Percentiles rank a stretch among this genome's conserved stretches.
These are phyloP conservation scores for Drosophila borborema DNA, from an alignment of 2,888 invertebrate genomes.

Conservation along the genomic window DNA sequence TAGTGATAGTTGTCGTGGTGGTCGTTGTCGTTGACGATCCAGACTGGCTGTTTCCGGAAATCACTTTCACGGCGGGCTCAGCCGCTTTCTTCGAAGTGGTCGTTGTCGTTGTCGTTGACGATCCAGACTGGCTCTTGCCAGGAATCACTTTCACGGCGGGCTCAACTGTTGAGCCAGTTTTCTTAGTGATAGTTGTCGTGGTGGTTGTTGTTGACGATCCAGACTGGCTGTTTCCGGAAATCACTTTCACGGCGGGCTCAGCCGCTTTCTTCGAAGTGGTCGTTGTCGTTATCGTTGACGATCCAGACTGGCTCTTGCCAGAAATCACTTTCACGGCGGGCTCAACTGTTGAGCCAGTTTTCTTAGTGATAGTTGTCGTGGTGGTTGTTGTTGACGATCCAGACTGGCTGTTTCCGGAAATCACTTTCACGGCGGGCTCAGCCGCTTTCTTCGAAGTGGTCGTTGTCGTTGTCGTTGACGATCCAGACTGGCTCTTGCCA, in stretches of 20 bases:
- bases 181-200: background rate
- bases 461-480: background rate
- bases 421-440: background rate
- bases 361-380: conserved; percentile 1
- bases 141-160: background rate
- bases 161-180: accelerated
- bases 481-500: background rate
- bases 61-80: background rate
- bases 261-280: background rate
- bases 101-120: background rate
- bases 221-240: background rate
- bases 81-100: background rate
- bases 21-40: background rate
- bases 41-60: background rate
- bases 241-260: background rate
- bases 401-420: background rate
- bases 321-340: background rate
- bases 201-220: background rate
- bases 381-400: conserved; percentile 8
- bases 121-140: background rate
- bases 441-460: background rate
- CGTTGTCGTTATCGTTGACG: background rate
- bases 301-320: background rate
- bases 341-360: background rate
- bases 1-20: background rate